Percentiles rank a stretch among this genome's conserved stretches.
Conservation (phyloP, 2,797 vertebrate genomes). For the Anableps anableps region DNA sequence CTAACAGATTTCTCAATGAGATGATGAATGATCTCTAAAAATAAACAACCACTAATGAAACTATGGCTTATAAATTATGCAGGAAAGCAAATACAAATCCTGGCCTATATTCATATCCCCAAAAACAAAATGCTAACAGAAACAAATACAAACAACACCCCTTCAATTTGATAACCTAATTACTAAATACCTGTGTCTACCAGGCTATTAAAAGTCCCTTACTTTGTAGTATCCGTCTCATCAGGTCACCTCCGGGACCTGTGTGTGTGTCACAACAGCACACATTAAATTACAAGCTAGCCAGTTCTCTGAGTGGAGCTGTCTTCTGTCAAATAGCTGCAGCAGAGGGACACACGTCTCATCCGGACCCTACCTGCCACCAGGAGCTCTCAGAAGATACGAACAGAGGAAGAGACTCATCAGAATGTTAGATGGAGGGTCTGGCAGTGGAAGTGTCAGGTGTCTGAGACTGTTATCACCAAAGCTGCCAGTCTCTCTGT, state of each 20-base stretch:
- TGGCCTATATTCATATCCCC: conserved; percentile 20
- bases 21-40: neutral
- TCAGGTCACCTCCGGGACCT: conserved; percentile 56
- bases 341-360: conserved; percentile 51
- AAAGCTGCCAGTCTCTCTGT: conserved; percentile 51
- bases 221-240: conserved; percentile 48
- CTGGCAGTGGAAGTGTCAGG: conserved; percentile 49
- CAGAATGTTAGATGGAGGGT: conserved; percentile 32
- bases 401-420: conserved; percentile 43
- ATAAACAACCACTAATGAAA: conserved; percentile 18
- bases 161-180: conserved; percentile 74
- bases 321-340: conserved; percentile 57
- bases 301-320: conserved; percentile 27
- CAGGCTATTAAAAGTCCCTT: conserved; percentile 56
- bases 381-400: conserved; percentile 70
- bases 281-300: conserved; percentile 72
- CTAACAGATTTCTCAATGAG: neutral
- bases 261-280: conserved; percentile 56
- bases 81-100: conserved; percentile 54
- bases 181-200: conserved; percentile 69
- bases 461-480: conserved; percentile 61
- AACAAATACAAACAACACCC: conserved; percentile 62
- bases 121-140: conserved; percentile 54
- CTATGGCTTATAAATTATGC: conserved; percentile 26
- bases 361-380: conserved; percentile 44